Conservation (phyloP, 2,113 vertebrate species). For the Actenoides lindsayi region DNA sequence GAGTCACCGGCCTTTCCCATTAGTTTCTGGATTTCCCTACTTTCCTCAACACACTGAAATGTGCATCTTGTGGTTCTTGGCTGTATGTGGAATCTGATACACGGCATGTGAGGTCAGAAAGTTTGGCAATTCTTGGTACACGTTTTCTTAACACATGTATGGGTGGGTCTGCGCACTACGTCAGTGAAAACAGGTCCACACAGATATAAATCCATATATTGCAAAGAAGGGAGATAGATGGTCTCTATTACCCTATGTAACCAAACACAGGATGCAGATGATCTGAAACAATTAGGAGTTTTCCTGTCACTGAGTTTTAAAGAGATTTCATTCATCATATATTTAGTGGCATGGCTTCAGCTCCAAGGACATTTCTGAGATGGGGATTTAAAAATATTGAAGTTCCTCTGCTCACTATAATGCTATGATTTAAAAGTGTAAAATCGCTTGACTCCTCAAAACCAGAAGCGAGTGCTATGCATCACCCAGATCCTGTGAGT, state of each 20-base stretch:
- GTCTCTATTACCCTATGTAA: not conserved
- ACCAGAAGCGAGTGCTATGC: not conserved
- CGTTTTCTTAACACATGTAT: not conserved
- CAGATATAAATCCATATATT: not conserved
- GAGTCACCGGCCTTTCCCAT: not conserved
- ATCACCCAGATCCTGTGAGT: not conserved
- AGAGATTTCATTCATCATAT: not conserved
- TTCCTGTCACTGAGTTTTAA: not conserved
- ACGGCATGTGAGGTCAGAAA: not conserved
- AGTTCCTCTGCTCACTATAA: not conserved
- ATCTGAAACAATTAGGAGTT: not conserved
- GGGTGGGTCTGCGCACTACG: not conserved
- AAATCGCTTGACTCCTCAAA: not conserved
- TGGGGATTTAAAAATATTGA: not conserved
- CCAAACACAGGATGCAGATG: slow-evolving; percentile 12
- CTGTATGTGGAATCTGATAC: rapidly evolving
- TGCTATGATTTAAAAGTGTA: not conserved
- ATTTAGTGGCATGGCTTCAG: not conserved
- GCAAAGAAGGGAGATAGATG: not conserved
- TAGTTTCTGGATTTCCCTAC: not conserved
- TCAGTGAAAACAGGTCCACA: not conserved
- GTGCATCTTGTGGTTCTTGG: not conserved
- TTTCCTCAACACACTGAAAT: not conserved
- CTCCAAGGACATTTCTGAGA: not conserved
- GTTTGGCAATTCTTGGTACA: not conserved